Evolutionary conservation across 2,888 invertebrate genomes (phyloP).

Genomic region (Polyploca ridens): DNA sequence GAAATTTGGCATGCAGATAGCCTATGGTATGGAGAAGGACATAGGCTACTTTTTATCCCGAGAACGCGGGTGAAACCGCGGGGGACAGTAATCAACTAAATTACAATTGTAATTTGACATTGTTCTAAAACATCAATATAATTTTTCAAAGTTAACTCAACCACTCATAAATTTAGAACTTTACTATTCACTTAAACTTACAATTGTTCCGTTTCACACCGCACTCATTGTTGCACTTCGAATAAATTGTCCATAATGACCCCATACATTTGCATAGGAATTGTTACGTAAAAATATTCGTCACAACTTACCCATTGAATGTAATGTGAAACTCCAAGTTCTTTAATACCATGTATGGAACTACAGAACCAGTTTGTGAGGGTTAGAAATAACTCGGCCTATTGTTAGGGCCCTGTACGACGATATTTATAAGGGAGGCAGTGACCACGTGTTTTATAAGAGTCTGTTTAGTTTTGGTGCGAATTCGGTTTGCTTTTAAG

Average conservation of each 20-base stretch:
- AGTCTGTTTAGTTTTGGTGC: conserved; percentile 8
- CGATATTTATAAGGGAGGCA: conserved; percentile 27
- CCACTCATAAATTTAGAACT: neutral
- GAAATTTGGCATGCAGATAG: no score
- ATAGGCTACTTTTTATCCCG: no score
- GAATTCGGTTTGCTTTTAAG: neutral
- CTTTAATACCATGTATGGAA: conserved; percentile 8
- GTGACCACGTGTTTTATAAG: conserved; percentile 40
- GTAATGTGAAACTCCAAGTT: conserved; percentile 6
- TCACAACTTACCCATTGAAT: neutral
- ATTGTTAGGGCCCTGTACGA: conserved; percentile 33
- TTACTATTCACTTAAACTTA: neutral
- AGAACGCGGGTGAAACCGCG: no score
- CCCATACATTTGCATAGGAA: conserved; percentile 2
- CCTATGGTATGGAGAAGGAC: no score
- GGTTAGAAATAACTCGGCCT: conserved; percentile 35
- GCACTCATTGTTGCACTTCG: conserved; percentile 5
- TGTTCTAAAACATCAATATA: neutral
- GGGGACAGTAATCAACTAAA: no score
- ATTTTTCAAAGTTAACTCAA: neutral
- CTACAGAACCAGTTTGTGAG: conserved; percentile 26
- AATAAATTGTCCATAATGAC: conserved; percentile 4
- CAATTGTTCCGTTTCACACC: conserved; percentile 6
- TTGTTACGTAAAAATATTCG: neutral
- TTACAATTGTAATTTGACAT: no score